Conservation (phyloP, 2,113 vertebrate genomes). For the Gracilinanus agilis region DNA sequence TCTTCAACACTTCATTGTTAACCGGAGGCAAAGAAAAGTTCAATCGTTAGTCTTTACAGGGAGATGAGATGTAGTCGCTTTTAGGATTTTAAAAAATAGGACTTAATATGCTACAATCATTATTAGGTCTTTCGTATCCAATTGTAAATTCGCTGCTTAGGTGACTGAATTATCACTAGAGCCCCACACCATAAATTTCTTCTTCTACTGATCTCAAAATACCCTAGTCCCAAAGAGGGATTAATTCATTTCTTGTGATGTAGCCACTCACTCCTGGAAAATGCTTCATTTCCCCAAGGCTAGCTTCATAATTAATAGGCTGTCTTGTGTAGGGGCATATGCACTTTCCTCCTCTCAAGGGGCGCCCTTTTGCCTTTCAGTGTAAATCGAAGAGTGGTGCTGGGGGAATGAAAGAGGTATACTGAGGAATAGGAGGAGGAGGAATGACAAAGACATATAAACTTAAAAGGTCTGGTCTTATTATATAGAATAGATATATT, state of each 20-base stretch:
- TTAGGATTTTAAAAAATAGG: not conserved
- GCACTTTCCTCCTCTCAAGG: not conserved
- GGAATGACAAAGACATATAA: not conserved
- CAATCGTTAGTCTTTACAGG: not conserved
- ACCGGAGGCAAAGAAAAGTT: not conserved
- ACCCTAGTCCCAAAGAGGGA: not conserved
- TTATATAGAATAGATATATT: not conserved
- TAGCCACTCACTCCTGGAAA: not conserved
- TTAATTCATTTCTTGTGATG: not conserved
- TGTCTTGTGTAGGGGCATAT: not conserved
- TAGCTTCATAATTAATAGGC: not conserved
- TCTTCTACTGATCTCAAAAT: not conserved
- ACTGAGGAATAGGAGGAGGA: not conserved
- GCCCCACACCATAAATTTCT: not conserved
- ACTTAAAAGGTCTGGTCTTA: not conserved
- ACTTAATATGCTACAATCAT: not conserved
- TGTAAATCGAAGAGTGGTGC: not conserved
- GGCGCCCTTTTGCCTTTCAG: not conserved
- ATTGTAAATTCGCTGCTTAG: not conserved
- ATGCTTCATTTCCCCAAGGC: not conserved
- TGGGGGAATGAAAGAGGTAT: not conserved
- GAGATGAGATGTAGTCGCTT: not conserved
- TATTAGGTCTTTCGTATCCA: not conserved
- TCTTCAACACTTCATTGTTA: slow-evolving; percentile 12
- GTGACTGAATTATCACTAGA: not conserved